Conservation (phyloP, 1,140 invertebrate genomes). For the Arion vulgaris region DNA sequence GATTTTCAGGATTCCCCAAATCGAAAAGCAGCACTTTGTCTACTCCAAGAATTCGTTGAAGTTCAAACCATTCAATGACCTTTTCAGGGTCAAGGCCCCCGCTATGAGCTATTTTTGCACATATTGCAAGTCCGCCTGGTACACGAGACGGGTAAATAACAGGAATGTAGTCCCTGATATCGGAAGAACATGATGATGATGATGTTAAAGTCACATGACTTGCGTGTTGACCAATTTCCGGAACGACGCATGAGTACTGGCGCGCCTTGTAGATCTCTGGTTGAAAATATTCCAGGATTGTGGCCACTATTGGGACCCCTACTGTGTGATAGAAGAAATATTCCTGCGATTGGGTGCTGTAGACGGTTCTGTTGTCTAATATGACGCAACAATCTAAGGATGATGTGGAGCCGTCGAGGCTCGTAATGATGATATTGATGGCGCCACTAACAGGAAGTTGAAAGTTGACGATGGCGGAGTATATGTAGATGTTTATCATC, state of each 20-base stretch:
- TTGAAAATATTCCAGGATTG: conserved; percentile 13
- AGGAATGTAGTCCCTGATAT: conserved; percentile 30
- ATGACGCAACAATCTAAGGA: conserved; percentile 28
- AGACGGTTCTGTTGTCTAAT: not conserved
- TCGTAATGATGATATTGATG: conserved; percentile 40
- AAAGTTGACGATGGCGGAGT: conserved; percentile 41
- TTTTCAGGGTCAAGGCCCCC: conserved; percentile 34
- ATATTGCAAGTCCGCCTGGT: conserved; percentile 36
- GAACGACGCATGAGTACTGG: conserved; percentile 37
- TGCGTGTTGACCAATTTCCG: conserved; percentile 12
- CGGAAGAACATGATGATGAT: conserved; percentile 23
- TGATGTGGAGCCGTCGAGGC: not conserved
- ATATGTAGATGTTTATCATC: conserved; percentile 40
- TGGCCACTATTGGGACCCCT: conserved; percentile 17
- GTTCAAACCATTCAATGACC: conserved; percentile 45
- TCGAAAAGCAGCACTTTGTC: conserved; percentile 40
- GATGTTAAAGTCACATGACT: conserved; percentile 35
- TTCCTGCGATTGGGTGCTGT: not conserved
- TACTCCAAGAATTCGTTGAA: conserved; percentile 40
- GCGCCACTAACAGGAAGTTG: conserved; percentile 12
- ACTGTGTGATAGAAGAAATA: conserved; percentile 31
- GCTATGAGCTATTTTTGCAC: conserved; percentile 37
- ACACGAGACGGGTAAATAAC: conserved; percentile 18
- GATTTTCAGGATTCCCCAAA: conserved; percentile 7
- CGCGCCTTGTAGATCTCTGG: conserved; percentile 19